Evolutionary conservation across 1,140 invertebrate genomes (phyloP).

Genomic region (Bursaphelenchus mucronatus): DNA sequence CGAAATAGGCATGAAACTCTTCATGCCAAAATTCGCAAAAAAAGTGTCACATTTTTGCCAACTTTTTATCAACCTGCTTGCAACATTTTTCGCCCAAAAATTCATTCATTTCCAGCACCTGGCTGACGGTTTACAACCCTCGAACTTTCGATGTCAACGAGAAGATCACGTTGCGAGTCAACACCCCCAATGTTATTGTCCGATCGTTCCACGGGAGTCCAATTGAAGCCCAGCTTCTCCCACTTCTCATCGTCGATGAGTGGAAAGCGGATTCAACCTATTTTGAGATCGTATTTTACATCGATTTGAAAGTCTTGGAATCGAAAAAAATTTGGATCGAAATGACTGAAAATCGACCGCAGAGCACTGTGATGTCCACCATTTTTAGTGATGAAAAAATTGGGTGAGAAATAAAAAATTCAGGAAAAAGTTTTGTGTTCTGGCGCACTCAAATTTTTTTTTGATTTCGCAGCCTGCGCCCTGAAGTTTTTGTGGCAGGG

Average conservation of each 20-base stretch:
- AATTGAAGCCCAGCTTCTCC: slow-evolving; percentile 13
- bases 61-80: neutral
- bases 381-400: too few relatives aligned
- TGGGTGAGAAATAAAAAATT: too few relatives aligned
- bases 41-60: too few relatives aligned
- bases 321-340: neutral
- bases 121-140: slow-evolving; percentile 19
- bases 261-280: slow-evolving; percentile 10
- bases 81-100: neutral
- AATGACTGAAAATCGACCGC: neutral
- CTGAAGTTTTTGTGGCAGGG: too few relatives aligned
- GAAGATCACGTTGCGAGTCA: slow-evolving; percentile 13
- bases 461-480: too few relatives aligned
- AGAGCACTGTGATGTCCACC: neutral
- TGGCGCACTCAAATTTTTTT: too few relatives aligned
- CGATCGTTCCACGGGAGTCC: neutral
- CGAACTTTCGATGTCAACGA: slow-evolving; percentile 7
- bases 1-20: too few relatives aligned
- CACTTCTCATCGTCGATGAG: neutral
- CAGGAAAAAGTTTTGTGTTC: too few relatives aligned
- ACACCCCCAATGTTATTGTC: slow-evolving; percentile 13
- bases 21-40: too few relatives aligned
- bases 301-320: neutral
- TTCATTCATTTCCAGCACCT: neutral
- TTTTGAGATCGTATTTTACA: slow-evolving; percentile 15